Percentiles rank a stretch among this genome's conserved stretches.
phyloP scores from a whole-genome alignment of 1,140 invertebrate genomes.

The Potamilus streckersoni region DNA sequence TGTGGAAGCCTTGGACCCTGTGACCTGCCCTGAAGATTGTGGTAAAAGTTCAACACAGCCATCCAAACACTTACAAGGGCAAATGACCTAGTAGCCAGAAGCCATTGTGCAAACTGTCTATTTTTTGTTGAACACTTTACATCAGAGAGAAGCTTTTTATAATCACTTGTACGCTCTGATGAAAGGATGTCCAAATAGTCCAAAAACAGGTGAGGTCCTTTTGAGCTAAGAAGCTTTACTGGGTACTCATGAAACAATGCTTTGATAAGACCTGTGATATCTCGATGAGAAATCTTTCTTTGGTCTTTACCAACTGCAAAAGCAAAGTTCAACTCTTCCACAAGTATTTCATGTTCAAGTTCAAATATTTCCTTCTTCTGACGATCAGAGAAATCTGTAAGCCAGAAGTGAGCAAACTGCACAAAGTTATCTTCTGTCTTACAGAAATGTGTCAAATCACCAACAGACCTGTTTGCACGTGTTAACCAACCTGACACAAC shows the following conservation, averaged over 20 bases:
- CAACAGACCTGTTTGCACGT: slow-evolving; percentile 56
- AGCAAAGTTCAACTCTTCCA: slow-evolving; percentile 62
- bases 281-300: slow-evolving; percentile 50
- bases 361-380: slow-evolving; percentile 62
- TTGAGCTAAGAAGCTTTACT: slow-evolving; percentile 51
- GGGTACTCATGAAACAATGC: slow-evolving; percentile 67
- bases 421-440: slow-evolving; percentile 61
- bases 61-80: slow-evolving; percentile 64
- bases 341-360: slow-evolving; percentile 63
- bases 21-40: slow-evolving; percentile 43
- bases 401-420: slow-evolving; percentile 67
- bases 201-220: slow-evolving; percentile 61
- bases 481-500: slow-evolving; percentile 64
- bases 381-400: slow-evolving; percentile 59
- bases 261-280: slow-evolving; percentile 53
- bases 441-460: slow-evolving; percentile 51
- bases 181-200: slow-evolving; percentile 63
- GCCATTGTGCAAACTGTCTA: slow-evolving; percentile 64
- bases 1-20: slow-evolving; percentile 17
- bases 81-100: slow-evolving; percentile 63
- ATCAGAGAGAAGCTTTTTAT: slow-evolving; percentile 62
- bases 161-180: slow-evolving; percentile 58
- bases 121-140: slow-evolving; percentile 64
- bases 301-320: slow-evolving; percentile 60
- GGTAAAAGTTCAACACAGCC: slow-evolving; percentile 64